Evolutionary conservation across 2,888 invertebrate genomes (phyloP).

Genomic region (Nemurella pictetii): DNA sequence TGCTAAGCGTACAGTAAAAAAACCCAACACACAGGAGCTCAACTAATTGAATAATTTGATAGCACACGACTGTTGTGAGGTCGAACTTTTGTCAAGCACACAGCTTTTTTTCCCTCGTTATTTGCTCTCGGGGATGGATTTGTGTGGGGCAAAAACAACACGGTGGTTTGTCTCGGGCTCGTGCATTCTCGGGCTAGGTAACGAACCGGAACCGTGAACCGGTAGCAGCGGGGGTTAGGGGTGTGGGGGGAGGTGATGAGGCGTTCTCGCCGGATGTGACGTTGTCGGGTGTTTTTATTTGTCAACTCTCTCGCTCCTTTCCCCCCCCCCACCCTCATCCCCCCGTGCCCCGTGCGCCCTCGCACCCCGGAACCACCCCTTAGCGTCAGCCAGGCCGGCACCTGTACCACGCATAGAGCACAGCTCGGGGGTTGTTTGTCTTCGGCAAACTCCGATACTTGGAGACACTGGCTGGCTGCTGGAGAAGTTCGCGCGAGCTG

Average conservation of each 20-base stretch:
- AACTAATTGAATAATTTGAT: neutral
- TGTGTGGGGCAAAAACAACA: constrained; percentile 9
- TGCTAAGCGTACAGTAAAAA: neutral
- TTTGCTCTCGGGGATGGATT: constrained; percentile 17
- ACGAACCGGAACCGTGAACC: constrained; percentile 10
- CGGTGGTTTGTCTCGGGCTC: neutral
- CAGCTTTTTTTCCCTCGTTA: neutral
- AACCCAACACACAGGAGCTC: neutral
- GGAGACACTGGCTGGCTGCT: neutral
- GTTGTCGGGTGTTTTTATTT: constrained; percentile 21
- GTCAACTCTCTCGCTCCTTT: neutral
- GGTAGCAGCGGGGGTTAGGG: neutral
- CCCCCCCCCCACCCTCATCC: neutral
- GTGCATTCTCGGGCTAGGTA: neutral
- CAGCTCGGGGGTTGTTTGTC: neutral
- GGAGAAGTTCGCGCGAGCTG: neutral
- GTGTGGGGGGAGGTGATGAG: neutral
- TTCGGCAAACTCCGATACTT: neutral
- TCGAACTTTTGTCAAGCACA: neutral
- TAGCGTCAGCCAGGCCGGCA: neutral
- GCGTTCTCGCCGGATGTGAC: constrained; percentile 5
- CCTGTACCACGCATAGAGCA: neutral
- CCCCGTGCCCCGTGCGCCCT: neutral
- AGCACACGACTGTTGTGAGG: neutral
- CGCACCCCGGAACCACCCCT: neutral